Evolutionary conservation across 2,113 vertebrate species (phyloP), one percentile per base, ranked within the genome.

Genomic region (Struthio camelus): DNA sequence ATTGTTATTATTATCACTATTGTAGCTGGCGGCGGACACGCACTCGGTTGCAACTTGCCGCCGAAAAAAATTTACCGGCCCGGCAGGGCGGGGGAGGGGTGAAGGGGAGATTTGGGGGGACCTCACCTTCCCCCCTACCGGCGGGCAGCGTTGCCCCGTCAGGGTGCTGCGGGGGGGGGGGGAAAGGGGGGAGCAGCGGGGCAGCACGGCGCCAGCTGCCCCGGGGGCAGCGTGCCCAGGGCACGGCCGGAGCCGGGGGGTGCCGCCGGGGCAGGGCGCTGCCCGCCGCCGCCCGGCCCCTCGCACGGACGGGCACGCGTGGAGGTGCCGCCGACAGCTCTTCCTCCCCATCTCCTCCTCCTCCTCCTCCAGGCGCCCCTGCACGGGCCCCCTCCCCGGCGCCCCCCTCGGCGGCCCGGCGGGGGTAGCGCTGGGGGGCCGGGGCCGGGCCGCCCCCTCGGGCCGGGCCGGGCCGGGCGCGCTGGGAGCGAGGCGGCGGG

Each of bases 191-290:
- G n/a, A 44, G 28, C 61, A 5, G 38, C 28, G 27, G 32, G 19
- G 36, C 28, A 13, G 38, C 3, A 7, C 22, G 30, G 51, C 2
- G 59, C 40, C 65, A 64, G 18, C 30, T 15, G 62, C 64, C 30
- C 23, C 15, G 17, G 11, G 44, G 62, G 20, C 84, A 23, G 38
- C 11, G 9, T 14, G 5, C 5, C 28, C 24, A 5, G 23, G 11
- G 4, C 25, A 25, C 2, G 3, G 3, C 1, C 3, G 19, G 40
- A 85, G 56, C 25, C 66, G 46, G 70, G 46, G 85, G 28, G 8
- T 10, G 22, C 15, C 34, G 38, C 3, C 24, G n/a, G 58, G 48
- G 2, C 1, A 13, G 10, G 3, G 2, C 9, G 4, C 2, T 4
- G 13, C 10, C 10, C 24, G 17, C 5, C 54, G 27, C 14, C 54